A percentile compares a stretch with the other conserved stretches of the same genome.
Evolutionary conservation across 2,113 vertebrate species (phyloP).

Genomic region (Dasyornis broadbenti): DNA sequence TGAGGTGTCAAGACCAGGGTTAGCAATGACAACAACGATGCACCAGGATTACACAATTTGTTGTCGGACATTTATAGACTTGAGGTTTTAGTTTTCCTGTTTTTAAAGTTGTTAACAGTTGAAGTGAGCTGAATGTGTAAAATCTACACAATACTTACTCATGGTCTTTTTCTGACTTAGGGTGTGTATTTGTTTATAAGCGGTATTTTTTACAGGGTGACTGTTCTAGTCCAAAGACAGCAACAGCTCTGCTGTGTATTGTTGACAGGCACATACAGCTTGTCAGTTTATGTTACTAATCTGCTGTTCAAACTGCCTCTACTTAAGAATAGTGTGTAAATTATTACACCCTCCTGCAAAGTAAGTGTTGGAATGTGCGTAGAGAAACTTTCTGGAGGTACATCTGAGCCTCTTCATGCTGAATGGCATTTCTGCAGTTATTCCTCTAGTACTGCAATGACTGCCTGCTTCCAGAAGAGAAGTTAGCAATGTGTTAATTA

Average conservation of each 20-base stretch:
- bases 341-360: not conserved
- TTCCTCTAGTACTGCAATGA: not conserved
- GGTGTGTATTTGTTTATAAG: not conserved
- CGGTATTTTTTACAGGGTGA: not conserved
- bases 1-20: not conserved
- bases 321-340: not conserved
- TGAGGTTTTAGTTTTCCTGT: not conserved
- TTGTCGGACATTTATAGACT: not conserved
- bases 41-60: not conserved
- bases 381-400: not conserved
- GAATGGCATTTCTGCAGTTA: not conserved
- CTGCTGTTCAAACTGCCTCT: not conserved
- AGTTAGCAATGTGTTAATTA: not conserved
- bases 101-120: slow-evolving; percentile 27
- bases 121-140: not conserved
- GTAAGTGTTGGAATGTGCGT: not conserved
- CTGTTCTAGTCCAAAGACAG: not conserved
- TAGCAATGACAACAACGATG: not conserved
- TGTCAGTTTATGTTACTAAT: not conserved
- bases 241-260: not conserved
- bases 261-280: not conserved
- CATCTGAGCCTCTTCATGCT: not conserved
- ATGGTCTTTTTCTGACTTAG: not conserved
- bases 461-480: not conserved
- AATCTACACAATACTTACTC: not conserved